These are phyloP conservation scores for Oplegnathus fasciatus DNA, from an alignment of 2,113 vertebrate genomes.

Conservation along the genomic window DNA sequence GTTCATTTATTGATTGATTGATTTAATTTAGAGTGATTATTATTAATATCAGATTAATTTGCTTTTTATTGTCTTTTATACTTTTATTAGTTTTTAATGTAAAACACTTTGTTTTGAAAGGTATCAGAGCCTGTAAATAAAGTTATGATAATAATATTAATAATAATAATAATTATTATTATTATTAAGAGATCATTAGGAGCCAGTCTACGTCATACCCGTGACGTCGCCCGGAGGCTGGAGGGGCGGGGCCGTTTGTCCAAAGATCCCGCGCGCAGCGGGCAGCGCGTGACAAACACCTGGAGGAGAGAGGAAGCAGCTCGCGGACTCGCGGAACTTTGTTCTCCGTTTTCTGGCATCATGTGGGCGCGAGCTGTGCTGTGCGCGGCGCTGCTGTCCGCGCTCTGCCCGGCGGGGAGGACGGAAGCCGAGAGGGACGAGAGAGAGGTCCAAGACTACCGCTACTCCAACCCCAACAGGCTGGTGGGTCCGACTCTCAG, in stretches of 20 bases:
- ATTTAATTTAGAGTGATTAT: too few species aligned
- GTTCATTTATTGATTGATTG: too few species aligned
- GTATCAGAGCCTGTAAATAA: too few species aligned
- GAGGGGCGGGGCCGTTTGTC: conserved; percentile 2
- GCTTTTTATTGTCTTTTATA: too few species aligned
- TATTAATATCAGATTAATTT: too few species aligned
- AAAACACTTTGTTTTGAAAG: too few species aligned
- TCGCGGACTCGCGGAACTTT: not conserved
- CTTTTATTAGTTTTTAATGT: too few species aligned
- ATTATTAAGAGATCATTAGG: too few species aligned
- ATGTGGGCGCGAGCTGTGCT: conserved; percentile 77
- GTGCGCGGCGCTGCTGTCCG: conserved; percentile 78
- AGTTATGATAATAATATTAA: too few species aligned
- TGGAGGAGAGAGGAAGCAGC: conserved; percentile 7
- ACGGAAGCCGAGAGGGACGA: conserved; percentile 80
- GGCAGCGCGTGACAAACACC: conserved; percentile 11
- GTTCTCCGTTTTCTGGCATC: not conserved
- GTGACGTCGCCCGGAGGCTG: conserved; percentile 25
- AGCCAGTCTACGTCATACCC: conserved; percentile 2
- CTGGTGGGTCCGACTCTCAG: conserved; percentile 77
- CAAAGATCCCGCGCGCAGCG: conserved; percentile 36
- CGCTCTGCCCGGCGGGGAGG: conserved; percentile 63
- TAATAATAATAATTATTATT: too few species aligned
- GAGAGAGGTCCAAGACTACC: conserved; percentile 79
- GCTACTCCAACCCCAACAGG: conserved; percentile 79